phyloP scores from a whole-genome alignment of 2,797 vertebrate genomes.

The Pangasius djambal region DNA sequence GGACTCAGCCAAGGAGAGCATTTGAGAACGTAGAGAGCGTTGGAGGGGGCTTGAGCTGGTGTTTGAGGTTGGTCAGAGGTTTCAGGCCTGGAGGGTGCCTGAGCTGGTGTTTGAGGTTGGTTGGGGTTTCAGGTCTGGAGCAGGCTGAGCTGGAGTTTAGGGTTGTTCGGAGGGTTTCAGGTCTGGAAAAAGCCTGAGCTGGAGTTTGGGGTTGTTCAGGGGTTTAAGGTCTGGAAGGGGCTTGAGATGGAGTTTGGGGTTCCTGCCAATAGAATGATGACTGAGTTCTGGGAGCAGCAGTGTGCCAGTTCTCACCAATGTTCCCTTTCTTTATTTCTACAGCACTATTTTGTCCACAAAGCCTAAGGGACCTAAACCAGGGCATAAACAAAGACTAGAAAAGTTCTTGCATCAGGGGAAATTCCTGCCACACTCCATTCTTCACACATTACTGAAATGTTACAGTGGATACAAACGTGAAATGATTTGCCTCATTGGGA shows the following conservation, averaged over 20 bases:
- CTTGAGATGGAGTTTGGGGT: background rate
- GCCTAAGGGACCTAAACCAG: background rate
- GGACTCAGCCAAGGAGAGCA: background rate
- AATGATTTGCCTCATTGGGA: conserved; percentile 1
- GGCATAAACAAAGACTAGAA: conserved; percentile 5
- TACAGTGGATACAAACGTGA: background rate
- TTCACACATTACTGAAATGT: background rate
- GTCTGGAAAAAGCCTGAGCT: background rate
- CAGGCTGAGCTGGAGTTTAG: background rate
- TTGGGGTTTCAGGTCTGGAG: background rate
- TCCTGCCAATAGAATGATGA: background rate
- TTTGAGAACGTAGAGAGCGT: background rate
- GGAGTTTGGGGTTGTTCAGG: background rate
- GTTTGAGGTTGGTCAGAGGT: background rate
- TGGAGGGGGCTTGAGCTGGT: background rate
- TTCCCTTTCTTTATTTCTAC: background rate
- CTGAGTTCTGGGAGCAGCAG: background rate
- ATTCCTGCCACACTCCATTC: background rate
- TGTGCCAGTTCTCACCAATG: background rate
- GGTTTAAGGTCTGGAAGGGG: background rate
- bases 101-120: background rate
- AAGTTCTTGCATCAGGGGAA: background rate
- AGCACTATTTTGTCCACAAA: background rate
- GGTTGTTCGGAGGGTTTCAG: background rate
- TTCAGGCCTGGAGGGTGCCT: background rate